Conservation (phyloP, 1,140 invertebrate genomes). For the Lordiphosa mommai region DNA sequence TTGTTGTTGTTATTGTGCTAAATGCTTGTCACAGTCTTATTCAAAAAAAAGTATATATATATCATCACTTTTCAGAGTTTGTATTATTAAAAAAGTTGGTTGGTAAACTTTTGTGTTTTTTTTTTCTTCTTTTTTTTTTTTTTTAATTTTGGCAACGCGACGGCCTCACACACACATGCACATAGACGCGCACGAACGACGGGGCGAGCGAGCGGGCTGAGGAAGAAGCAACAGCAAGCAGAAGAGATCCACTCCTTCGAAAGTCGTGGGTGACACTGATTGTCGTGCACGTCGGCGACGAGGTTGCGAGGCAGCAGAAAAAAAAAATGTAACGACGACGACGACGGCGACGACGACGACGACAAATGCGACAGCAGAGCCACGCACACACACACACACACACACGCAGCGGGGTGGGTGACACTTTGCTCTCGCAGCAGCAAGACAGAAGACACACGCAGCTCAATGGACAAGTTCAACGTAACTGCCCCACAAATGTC, state of each 20-base stretch:
- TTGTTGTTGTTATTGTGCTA: slow-evolving; percentile 4
- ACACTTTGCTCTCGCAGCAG: slow-evolving; percentile 50
- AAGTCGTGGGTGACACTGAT: slow-evolving; percentile 79
- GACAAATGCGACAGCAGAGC: slow-evolving; percentile 53
- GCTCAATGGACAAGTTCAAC: slow-evolving; percentile 64
- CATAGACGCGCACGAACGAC: slow-evolving; percentile 12
- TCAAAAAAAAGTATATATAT: too few species aligned
- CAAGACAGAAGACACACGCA: slow-evolving; percentile 32
- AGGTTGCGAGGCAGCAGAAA: slow-evolving; percentile 42
- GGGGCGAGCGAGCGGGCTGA: not conserved
- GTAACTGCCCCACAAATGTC: slow-evolving; percentile 63
- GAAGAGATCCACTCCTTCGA: slow-evolving; percentile 69
- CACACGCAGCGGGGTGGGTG: slow-evolving; percentile 51
- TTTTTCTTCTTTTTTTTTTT: not conserved
- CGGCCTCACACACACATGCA: slow-evolving; percentile 1
- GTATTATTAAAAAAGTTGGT: slow-evolving; percentile 32
- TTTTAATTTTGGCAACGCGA: not conserved
- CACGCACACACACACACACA: slow-evolving; percentile 7
- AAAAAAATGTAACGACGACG: slow-evolving; percentile 36
- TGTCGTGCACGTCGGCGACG: slow-evolving; percentile 48
- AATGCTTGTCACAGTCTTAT: not conserved
- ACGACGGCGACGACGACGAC: slow-evolving; percentile 23
- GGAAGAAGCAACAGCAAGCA: slow-evolving; percentile 23
- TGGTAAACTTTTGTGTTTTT: not conserved
- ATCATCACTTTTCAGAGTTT: not conserved